These are phyloP conservation scores for Tragopan temminckii DNA, from an alignment of 2,797 vertebrate genomes.

Conservation along the genomic window DNA sequence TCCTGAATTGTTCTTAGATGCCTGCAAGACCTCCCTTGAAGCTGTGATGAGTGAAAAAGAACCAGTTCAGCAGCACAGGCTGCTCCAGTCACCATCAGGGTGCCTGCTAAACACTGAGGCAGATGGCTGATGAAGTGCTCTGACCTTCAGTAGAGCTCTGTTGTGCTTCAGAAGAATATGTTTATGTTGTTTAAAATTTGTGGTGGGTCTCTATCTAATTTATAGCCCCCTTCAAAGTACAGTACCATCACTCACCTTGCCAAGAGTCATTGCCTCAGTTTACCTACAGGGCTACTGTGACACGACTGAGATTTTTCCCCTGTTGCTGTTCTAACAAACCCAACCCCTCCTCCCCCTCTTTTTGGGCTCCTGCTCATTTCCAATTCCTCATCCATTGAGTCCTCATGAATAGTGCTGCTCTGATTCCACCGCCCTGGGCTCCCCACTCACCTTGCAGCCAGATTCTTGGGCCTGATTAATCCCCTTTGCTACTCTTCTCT, in stretches of 20 bases:
- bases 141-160: not conserved
- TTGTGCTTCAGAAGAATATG: not conserved
- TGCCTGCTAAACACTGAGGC: not conserved
- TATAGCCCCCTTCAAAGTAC: not conserved
- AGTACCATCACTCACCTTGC: not conserved
- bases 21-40: not conserved
- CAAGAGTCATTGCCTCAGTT: not conserved
- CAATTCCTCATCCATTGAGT: not conserved
- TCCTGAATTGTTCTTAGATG: not conserved
- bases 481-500: not conserved
- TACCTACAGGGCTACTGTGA: not conserved
- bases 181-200: not conserved
- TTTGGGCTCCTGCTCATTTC: conserved; percentile 19
- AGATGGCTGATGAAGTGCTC: not conserved
- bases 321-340: not conserved
- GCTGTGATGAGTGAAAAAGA: not conserved
- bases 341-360: not conserved
- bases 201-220: not conserved
- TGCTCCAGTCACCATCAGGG: not conserved
- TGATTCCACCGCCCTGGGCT: not conserved
- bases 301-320: not conserved
- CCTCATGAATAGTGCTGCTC: conserved; percentile 31
- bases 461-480: not conserved
- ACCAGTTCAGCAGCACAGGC: not conserved
- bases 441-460: not conserved